Evolutionary conservation across 92 coral and sea anemone species (phyloP).

Genomic region (Bergia sp.): DNA sequence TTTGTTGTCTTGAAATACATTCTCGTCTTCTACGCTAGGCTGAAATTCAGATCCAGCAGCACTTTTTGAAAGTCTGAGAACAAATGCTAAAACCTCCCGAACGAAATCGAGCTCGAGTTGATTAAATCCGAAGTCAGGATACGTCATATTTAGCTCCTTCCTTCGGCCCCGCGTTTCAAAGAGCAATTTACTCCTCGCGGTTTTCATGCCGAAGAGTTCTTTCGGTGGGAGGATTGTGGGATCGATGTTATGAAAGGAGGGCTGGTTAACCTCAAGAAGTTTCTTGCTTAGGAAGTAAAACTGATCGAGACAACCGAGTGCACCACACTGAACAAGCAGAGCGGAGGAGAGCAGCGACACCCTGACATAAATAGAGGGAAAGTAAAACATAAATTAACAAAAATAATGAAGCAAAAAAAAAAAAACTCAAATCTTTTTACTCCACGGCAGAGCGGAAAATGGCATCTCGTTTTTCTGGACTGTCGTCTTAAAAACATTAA

Average conservation of each 20-base stretch:
- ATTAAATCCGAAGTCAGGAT: constrained; percentile 69
- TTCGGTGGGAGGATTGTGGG: constrained; percentile 80
- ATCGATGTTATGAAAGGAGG: constrained; percentile 73
- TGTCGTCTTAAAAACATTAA: too few species aligned
- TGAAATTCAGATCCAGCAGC: constrained; percentile 71
- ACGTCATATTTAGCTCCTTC: constrained; percentile 15
- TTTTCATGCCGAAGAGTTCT: constrained; percentile 58
- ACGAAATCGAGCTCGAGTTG: constrained; percentile 68
- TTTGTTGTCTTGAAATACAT: constrained; percentile 47
- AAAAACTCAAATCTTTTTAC: too few species aligned
- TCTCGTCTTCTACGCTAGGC: constrained; percentile 64
- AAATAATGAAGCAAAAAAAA: neutral
- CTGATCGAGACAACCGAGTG: constrained; percentile 64
- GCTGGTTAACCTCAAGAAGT: constrained; percentile 70
- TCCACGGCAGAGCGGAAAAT: too few species aligned
- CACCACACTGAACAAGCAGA: constrained; percentile 68
- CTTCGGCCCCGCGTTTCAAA: constrained; percentile 45
- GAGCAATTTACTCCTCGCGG: constrained; percentile 55
- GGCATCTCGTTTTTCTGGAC: too few species aligned
- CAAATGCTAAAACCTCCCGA: constrained; percentile 52
- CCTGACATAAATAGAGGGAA: constrained; percentile 36
- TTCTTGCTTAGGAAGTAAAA: constrained; percentile 66
- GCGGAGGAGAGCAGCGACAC: constrained; percentile 56
- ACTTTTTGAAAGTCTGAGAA: constrained; percentile 51
- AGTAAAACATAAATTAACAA: neutral